Evolutionary conservation across 2,888 invertebrate species (phyloP), one percentile per base, ranked within the genome.

Genomic region (Cerceris ruficornis): DNA sequence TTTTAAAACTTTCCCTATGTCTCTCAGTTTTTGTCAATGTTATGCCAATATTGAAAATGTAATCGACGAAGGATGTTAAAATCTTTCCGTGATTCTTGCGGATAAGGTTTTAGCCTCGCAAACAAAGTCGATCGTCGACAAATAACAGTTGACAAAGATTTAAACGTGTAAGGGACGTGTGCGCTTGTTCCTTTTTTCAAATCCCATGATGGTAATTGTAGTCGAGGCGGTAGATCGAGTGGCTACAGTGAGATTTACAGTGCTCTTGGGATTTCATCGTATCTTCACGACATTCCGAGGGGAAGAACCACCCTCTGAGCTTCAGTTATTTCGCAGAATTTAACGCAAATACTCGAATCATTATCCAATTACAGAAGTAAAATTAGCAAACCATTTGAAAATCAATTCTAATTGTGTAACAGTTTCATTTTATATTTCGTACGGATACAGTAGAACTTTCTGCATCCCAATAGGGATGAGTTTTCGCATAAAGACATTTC

Each of bases 191-290:
- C 77, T 69, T 77, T 80, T 72, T 77, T 54, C 57, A 17, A 61
- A 50, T 77, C 81, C 81, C 81, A 69, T 52, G 77, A 65, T 75
- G 75, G 75, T 81, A 81, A 81, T 81, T 77, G 81, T 75, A 64
- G 71, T 70, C 64, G 62, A 57, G 50, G 46, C 58, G 50, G 62
- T 55, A 60, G 73, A 79, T 82, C 62, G 79, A 79, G 79, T 71
- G 70, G 69, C 64, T 39, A 67, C 73, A 17, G 52, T 61, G 79
- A 75, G 82, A 82, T 82, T 81, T 82, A 82, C 75, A 52, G 69
- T 50, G 46, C 81, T 55, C 71, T 9, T 17, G 81, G 77, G 82
- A 82, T 66, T 66, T 71, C 70, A 52, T 69, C 64, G 74, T 71
- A 74, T 71, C 74, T 71, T 76, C 62, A 52, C 60, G 60, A 9